Percentiles rank a stretch among this genome's conserved stretches.
These are phyloP conservation scores for Oeneis ivallda DNA, from an alignment of 2,888 invertebrate genomes.

Conservation along the genomic window DNA sequence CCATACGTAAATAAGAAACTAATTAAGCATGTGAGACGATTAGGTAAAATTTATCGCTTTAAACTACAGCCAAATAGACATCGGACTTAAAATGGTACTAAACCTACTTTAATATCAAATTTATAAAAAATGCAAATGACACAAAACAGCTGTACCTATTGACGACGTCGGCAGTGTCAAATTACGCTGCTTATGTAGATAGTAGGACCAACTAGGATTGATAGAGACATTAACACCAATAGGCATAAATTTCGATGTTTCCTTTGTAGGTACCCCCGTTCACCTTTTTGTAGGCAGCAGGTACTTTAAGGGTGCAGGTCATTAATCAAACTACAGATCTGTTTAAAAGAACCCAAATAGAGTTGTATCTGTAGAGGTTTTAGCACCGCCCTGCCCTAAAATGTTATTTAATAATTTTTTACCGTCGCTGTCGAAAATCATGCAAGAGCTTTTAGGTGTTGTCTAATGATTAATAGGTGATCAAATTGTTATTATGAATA, in stretches of 20 bases:
- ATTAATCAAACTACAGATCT: slow-evolving; percentile 72
- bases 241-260: slow-evolving; percentile 61
- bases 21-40: slow-evolving; percentile 1
- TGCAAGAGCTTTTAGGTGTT: slow-evolving; percentile 22
- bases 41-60: slow-evolving; percentile 4
- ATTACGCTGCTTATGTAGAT: slow-evolving; percentile 40
- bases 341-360: slow-evolving; percentile 62
- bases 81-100: background rate
- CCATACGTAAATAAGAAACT: background rate
- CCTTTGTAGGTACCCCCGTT: slow-evolving; percentile 50
- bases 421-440: slow-evolving; percentile 21
- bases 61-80: slow-evolving; percentile 2
- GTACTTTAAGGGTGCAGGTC: slow-evolving; percentile 60
- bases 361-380: slow-evolving; percentile 55
- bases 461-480: too few species aligned
- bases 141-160: slow-evolving; percentile 35
- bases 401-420: slow-evolving; percentile 23
- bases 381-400: slow-evolving; percentile 59
- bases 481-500: too few species aligned
- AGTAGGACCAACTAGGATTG: slow-evolving; percentile 53
- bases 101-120: slow-evolving; percentile 6
- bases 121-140: slow-evolving; percentile 50
- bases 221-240: slow-evolving; percentile 75
- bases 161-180: slow-evolving; percentile 24
- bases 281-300: slow-evolving; percentile 70